These are phyloP conservation scores for Telmatochromis brachygnathus DNA, from an alignment of 2,113 vertebrate genomes.

Conservation along the genomic window DNA sequence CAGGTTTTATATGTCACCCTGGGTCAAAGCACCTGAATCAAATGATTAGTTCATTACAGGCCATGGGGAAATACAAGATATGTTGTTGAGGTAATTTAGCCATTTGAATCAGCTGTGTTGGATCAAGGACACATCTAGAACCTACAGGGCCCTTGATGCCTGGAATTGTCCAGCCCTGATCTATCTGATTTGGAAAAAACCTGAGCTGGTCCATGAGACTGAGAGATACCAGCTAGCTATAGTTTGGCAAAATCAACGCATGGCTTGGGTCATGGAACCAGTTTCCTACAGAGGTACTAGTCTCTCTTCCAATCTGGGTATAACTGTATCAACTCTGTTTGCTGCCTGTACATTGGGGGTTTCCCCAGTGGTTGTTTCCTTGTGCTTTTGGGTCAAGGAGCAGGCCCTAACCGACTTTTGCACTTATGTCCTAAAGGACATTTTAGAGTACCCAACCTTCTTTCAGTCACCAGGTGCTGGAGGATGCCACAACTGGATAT, in stretches of 20 bases:
- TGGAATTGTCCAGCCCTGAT: neutral
- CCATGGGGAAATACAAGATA: fast-evolving
- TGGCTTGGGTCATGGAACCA: neutral
- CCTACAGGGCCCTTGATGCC: neutral
- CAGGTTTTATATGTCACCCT: neutral
- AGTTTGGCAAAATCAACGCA: neutral
- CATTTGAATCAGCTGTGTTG: neutral
- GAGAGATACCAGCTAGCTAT: neutral
- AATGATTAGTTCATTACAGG: neutral
- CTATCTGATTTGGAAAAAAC: neutral
- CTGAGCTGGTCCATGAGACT: neutral
- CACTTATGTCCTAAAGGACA: neutral
- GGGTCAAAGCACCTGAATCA: neutral
- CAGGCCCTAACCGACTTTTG: fast-evolving
- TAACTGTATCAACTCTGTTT: neutral
- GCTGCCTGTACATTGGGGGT: neutral
- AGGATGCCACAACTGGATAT: neutral
- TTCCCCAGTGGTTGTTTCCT: neutral
- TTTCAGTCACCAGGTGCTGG: neutral
- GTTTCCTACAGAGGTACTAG: neutral
- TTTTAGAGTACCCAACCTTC: neutral
- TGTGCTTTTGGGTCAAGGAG: neutral
- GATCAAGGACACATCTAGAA: neutral
- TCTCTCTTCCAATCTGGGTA: neutral
- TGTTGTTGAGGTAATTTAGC: neutral